Conservation (phyloP, 2,888 invertebrate genomes). For the Pseudococcus longispinus region DNA sequence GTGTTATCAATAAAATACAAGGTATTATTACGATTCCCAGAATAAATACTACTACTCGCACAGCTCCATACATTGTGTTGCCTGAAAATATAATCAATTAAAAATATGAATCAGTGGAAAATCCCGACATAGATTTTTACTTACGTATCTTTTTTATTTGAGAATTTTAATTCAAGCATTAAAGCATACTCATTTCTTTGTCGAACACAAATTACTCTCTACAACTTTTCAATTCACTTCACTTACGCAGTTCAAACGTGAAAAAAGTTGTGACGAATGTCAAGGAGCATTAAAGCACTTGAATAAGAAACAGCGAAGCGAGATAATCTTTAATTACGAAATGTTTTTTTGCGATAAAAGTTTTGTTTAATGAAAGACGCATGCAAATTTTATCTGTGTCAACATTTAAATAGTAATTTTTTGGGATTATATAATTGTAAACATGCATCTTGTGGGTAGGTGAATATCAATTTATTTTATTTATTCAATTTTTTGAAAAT, state of each 20-base stretch:
- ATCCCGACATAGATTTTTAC: background rate
- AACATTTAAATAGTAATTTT: slow-evolving; percentile 2
- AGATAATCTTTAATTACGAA: background rate
- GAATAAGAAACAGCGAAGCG: background rate
- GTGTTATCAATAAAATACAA: slow-evolving; percentile 75
- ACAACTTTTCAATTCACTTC: background rate
- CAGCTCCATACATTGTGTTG: slow-evolving; percentile 75
- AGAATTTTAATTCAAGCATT: background rate
- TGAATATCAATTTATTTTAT: too few species aligned
- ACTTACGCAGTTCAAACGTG: background rate
- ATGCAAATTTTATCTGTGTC: background rate
- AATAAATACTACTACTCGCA: slow-evolving; percentile 70
- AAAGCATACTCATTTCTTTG: background rate
- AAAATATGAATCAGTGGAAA: background rate
- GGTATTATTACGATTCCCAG: slow-evolving; percentile 72
- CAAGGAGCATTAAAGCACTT: background rate
- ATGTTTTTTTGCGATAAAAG: background rate
- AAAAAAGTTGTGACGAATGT: background rate
- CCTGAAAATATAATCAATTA: slow-evolving; percentile 55
- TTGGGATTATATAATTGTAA: too few species aligned
- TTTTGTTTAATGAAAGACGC: background rate
- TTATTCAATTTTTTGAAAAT: too few species aligned
- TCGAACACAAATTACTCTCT: background rate
- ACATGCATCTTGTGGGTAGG: too few species aligned
- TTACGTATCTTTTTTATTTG: background rate